Percentiles rank a stretch among this genome's conserved stretches.
Conservation (phyloP, 2,113 vertebrate species). For the Lutjanus erythropterus region DNA sequence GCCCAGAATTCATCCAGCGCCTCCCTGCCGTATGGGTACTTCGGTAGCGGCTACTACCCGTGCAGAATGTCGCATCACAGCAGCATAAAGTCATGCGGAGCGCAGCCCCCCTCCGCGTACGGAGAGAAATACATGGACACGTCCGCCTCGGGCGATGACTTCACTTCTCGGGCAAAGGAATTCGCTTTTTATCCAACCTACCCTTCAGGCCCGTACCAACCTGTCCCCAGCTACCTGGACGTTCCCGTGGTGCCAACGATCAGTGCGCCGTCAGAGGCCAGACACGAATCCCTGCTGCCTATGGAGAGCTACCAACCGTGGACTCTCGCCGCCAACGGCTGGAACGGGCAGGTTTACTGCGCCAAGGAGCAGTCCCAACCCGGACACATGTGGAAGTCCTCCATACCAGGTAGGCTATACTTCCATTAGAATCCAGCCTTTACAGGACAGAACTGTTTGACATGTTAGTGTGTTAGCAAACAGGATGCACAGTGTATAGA, state of each 20-base stretch:
- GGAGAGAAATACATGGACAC: slow-evolving; percentile 98
- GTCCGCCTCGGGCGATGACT: slow-evolving; percentile 93
- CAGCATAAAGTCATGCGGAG: slow-evolving; percentile 92
- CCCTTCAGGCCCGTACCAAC: slow-evolving; percentile 94
- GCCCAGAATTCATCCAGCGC: slow-evolving; percentile 94
- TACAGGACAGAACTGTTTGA: slow-evolving; percentile 5
- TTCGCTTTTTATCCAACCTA: slow-evolving; percentile 98
- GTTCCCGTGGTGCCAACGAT: slow-evolving; percentile 95
- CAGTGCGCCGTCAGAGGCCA: slow-evolving; percentile 91
- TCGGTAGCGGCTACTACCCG: slow-evolving; percentile 95
- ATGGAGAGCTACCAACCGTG: slow-evolving; percentile 98
- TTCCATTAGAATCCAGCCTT: slow-evolving; percentile 9
- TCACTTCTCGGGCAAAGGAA: slow-evolving; percentile 95
- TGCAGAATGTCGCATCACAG: slow-evolving; percentile 95
- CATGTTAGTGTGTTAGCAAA: slow-evolving; percentile 3
- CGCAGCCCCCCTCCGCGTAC: slow-evolving; percentile 92
- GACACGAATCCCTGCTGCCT: slow-evolving; percentile 93
- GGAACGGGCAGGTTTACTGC: slow-evolving; percentile 98
- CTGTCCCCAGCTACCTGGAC: slow-evolving; percentile 96
- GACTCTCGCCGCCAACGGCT: slow-evolving; percentile 93
- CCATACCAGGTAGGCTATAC: slow-evolving; percentile 91
- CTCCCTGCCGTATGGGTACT: slow-evolving; percentile 96
- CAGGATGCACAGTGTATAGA: neutral
- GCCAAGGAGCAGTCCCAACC: slow-evolving; percentile 96
- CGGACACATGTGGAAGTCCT: slow-evolving; percentile 96